These are phyloP conservation scores for Perca fluviatilis DNA, from an alignment of 2,113 vertebrate species.

Conservation along the genomic window DNA sequence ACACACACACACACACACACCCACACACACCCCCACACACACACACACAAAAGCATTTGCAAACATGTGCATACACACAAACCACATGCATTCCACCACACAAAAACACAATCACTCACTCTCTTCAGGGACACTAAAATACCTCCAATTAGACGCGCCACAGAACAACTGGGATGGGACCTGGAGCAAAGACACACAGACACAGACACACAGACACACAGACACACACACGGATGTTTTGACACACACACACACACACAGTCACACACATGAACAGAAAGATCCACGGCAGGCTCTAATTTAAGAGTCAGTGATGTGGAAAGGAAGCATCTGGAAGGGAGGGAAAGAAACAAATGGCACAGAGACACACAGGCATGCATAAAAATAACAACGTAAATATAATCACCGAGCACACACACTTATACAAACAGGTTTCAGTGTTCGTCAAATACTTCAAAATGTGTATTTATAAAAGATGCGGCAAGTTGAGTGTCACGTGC, in stretches of 20 bases:
- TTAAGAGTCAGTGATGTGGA: constrained; percentile 73
- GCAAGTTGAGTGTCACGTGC: constrained; percentile 5
- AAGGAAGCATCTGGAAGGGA: constrained; percentile 78
- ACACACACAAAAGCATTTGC: neutral
- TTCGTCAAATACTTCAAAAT: constrained; percentile 1
- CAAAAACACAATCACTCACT: constrained; percentile 30
- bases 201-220: constrained; percentile 13
- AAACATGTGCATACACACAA: neutral
- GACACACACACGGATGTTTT: neutral
- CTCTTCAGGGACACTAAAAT: constrained; percentile 72
- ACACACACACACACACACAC: neutral
- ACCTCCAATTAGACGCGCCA: constrained; percentile 74
- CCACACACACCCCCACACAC: neutral
- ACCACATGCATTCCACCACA: constrained; percentile 12
- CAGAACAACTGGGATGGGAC: constrained; percentile 74
- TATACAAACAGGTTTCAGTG: constrained; percentile 6
- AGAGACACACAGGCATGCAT: constrained; percentile 30
- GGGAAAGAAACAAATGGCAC: constrained; percentile 64
- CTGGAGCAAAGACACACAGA: constrained; percentile 57
- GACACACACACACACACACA: constrained; percentile 27
- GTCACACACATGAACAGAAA: constrained; percentile 28
- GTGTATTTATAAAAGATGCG: constrained; percentile 10
- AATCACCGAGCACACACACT: constrained; percentile 5
- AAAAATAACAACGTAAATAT: constrained; percentile 40
- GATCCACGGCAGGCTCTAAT: constrained; percentile 65